Conservation (phyloP, 64 coral and sea anemone genomes). For the Cladopsammia gracilis region DNA sequence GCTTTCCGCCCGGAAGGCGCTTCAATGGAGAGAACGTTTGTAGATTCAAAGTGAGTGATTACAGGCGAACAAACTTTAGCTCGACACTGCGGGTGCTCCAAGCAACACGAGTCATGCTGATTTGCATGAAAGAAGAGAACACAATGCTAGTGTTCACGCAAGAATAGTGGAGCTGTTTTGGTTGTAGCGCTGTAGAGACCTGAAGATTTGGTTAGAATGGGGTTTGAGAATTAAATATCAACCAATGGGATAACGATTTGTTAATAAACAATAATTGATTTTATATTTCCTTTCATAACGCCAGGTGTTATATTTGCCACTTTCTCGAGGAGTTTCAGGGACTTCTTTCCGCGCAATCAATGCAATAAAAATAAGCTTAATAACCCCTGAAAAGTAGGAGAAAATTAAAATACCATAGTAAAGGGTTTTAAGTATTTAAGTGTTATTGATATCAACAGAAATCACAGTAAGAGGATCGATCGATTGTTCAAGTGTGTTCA, state of each 20-base stretch:
- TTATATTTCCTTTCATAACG: neutral
- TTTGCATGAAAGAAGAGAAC: constrained; percentile 18
- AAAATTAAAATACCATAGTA: no score
- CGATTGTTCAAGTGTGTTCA: no score
- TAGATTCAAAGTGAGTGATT: neutral
- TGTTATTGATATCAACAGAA: no score
- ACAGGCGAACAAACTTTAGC: constrained; percentile 43
- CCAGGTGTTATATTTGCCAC: constrained; percentile 23
- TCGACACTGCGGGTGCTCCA: constrained; percentile 15
- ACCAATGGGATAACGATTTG: constrained; percentile 1
- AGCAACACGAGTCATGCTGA: neutral
- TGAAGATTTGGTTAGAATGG: constrained; percentile 17
- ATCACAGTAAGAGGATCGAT: no score
- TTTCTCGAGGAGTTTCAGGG: no score
- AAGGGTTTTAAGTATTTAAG: no score
- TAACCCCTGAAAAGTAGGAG: no score
- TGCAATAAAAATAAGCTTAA: no score
- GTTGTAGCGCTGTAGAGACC: neutral
- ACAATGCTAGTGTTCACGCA: constrained; percentile 3
- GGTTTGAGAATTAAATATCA: neutral
- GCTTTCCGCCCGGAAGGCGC: neutral
- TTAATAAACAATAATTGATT: constrained; percentile 35
- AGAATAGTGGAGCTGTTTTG: constrained; percentile 20
- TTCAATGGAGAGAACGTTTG: neutral
- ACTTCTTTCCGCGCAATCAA: no score